A percentile compares a stretch with the other conserved stretches of the same genome.
Conservation (phyloP, 2,888 invertebrate species). For the Parnassius mnemosyne region DNA sequence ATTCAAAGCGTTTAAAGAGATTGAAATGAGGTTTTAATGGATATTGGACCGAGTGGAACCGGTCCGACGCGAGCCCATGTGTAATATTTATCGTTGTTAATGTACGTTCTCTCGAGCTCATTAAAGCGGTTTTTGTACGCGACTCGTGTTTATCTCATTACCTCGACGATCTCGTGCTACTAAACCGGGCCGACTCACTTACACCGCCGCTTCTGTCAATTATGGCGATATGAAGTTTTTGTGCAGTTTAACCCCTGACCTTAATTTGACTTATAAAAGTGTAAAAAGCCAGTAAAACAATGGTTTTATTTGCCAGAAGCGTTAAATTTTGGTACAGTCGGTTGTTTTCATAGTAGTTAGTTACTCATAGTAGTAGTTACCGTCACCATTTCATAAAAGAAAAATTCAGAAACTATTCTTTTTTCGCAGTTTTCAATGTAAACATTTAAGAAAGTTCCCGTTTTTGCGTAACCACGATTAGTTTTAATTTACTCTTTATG, state of each 20-base stretch:
- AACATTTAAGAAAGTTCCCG: no score
- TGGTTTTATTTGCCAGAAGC: not conserved
- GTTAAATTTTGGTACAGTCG: not conserved
- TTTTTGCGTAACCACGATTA: no score
- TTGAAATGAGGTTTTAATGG: conserved; percentile 55
- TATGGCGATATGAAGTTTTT: conserved; percentile 34
- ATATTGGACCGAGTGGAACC: conserved; percentile 51
- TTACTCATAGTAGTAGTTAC: no score
- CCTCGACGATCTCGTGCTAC: conserved; percentile 44
- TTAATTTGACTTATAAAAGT: conserved; percentile 13
- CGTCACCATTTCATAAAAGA: no score
- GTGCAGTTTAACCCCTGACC: conserved; percentile 25
- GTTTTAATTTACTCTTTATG: no score
- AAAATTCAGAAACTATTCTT: no score
- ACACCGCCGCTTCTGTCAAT: conserved; percentile 48
- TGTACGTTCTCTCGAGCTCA: conserved; percentile 62
- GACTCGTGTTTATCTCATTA: conserved; percentile 63
- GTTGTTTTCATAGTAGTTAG: no score
- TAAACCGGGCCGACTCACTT: conserved; percentile 54
- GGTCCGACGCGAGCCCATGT: conserved; percentile 47
- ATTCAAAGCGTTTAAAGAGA: conserved; percentile 52
- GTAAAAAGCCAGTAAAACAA: not conserved
- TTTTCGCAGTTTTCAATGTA: no score
- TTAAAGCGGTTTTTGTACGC: conserved; percentile 63
- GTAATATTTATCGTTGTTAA: conserved; percentile 48